Conservation (phyloP, 2,888 invertebrate genomes). For the Oscheius sp. region DNA sequence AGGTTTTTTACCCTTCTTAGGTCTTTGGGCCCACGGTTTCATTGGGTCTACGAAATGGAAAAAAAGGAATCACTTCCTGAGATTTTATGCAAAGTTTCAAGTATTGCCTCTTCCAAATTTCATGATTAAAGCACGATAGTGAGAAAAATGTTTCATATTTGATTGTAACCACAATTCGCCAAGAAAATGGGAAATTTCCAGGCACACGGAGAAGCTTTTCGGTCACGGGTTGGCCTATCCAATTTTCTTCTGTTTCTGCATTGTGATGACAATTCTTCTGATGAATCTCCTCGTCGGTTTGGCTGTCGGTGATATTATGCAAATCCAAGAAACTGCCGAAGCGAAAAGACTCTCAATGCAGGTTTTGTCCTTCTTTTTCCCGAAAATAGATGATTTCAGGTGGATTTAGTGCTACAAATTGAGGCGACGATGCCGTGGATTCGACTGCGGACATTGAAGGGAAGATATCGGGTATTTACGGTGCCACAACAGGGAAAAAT, state of each 20-base stretch:
- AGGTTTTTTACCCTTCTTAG: neutral
- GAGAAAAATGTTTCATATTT: no score
- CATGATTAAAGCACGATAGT: no score
- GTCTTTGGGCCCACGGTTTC: no score
- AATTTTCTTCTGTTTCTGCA: conserved; percentile 74
- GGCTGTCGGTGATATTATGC: conserved; percentile 77
- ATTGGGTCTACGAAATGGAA: no score
- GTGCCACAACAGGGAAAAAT: neutral
- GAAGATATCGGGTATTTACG: conserved; percentile 21
- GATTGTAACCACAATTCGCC: no score
- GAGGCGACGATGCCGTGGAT: conserved; percentile 50
- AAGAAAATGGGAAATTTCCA: neutral
- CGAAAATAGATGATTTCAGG: conserved; percentile 19
- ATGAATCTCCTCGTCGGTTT: conserved; percentile 75
- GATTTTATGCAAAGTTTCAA: no score
- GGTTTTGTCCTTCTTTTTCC: conserved; percentile 19
- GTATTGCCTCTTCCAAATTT: no score
- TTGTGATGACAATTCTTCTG: conserved; percentile 74
- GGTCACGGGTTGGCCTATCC: conserved; percentile 72
- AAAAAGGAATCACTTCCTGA: no score
- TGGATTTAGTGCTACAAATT: conserved; percentile 55
- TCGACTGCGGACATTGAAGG: conserved; percentile 22
- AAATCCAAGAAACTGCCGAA: conserved; percentile 76
- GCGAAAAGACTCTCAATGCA: conserved; percentile 74
- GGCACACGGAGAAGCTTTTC: conserved; percentile 46